A percentile compares a stretch with the other conserved stretches of the same genome.
phyloP scores from a whole-genome alignment of 2,113 vertebrate species.

The Climacteris rufus region DNA sequence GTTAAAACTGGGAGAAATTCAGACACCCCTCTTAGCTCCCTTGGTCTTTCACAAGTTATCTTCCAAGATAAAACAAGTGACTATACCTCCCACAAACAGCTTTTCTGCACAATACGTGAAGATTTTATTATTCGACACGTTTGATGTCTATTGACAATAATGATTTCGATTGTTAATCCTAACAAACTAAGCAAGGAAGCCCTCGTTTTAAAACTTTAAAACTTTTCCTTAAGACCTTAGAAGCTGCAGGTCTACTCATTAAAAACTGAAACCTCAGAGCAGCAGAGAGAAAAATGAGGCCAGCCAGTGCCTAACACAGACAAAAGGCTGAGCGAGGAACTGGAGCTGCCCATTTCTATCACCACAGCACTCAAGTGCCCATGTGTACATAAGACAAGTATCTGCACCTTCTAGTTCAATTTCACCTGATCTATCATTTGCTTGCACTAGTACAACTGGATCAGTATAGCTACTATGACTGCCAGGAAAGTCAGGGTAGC shows the following conservation, averaged over 20 bases:
- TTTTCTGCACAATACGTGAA: background rate
- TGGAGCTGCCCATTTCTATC: background rate
- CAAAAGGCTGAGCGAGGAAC: background rate
- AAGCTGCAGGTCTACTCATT: background rate
- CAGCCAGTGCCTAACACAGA: accelerated
- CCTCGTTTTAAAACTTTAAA: background rate
- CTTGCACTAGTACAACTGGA: background rate
- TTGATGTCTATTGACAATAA: background rate
- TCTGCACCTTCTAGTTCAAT: background rate
- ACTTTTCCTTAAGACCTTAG: background rate
- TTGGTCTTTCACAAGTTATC: background rate
- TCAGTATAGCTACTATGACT: background rate
- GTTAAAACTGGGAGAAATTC: background rate
- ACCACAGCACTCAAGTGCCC: background rate
- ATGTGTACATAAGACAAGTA: accelerated
- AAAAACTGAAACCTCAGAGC: background rate
- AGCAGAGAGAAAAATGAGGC: background rate
- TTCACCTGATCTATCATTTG: background rate
- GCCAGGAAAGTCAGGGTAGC: background rate
- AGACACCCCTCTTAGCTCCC: background rate
- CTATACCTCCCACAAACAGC: background rate
- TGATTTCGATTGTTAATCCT: background rate
- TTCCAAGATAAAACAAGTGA: background rate
- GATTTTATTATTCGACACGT: background rate
- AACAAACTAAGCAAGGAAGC: background rate